Conservation (phyloP, 2,797 vertebrate species). For the Pteropus rufus region DNA sequence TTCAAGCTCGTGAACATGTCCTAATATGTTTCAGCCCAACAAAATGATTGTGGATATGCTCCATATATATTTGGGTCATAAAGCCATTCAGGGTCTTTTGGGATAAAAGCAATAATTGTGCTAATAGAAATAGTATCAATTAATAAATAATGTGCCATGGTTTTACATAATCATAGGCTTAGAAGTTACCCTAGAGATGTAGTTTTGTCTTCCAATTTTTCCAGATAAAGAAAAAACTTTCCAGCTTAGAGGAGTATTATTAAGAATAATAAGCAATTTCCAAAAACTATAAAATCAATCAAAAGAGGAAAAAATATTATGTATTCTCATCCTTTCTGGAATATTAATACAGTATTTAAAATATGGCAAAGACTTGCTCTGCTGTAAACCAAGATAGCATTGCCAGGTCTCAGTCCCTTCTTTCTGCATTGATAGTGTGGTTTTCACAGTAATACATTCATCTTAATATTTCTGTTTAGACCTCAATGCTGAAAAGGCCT, state of each 20-base stretch:
- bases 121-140: background rate
- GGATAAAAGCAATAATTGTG: background rate
- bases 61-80: background rate
- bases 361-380: background rate
- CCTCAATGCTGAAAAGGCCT: constrained; percentile 38
- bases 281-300: background rate
- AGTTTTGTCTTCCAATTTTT: background rate
- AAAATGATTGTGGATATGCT: background rate
- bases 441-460: constrained; percentile 19
- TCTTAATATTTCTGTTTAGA: constrained; percentile 70
- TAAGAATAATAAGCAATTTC: background rate
- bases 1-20: background rate
- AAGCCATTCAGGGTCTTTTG: background rate
- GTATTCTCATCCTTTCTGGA: background rate
- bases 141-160: background rate
- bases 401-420: background rate
- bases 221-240: background rate
- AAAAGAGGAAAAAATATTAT: background rate
- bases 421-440: background rate
- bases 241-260: background rate
- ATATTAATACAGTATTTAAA: background rate
- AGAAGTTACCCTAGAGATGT: background rate
- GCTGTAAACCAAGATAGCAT: background rate
- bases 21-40: background rate
- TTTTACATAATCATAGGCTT: background rate